These are phyloP conservation scores for Regulus satrapa DNA, from an alignment of 2,113 vertebrate species.

Conservation along the genomic window DNA sequence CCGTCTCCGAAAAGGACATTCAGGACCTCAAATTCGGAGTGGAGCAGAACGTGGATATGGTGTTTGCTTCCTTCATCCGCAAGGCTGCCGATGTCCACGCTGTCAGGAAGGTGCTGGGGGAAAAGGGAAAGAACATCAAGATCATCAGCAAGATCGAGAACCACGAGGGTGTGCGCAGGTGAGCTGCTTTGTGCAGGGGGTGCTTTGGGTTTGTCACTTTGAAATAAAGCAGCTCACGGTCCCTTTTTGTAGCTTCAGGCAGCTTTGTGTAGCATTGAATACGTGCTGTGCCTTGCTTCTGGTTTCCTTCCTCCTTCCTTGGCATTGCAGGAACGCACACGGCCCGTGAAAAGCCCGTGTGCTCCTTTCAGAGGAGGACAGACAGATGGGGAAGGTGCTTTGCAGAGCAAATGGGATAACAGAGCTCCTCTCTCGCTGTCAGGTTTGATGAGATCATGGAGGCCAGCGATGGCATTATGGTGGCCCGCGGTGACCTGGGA, in stretches of 20 bases:
- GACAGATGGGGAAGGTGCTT: background rate
- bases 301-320: background rate
- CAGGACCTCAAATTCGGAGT: constrained; percentile 92
- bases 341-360: accelerated
- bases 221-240: background rate
- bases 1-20: constrained; percentile 91
- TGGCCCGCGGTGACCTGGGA: constrained; percentile 94
- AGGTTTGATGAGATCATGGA: constrained; percentile 98
- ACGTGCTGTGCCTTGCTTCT: background rate
- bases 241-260: background rate
- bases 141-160: constrained; percentile 99
- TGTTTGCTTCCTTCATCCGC: constrained; percentile 97
- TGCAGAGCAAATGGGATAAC: background rate
- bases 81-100: constrained; percentile 91
- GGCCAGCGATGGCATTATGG: constrained; percentile 98
- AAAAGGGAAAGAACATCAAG: constrained; percentile 95
- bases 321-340: background rate
- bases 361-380: background rate
- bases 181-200: background rate
- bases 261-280: background rate
- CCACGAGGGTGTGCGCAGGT: constrained; percentile 95
- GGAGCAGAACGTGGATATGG: constrained; percentile 94
- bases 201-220: background rate
- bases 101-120: constrained; percentile 88
- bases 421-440: background rate